Conservation (phyloP, 2,113 vertebrate genomes). For the Proterorhinus semilunaris region DNA sequence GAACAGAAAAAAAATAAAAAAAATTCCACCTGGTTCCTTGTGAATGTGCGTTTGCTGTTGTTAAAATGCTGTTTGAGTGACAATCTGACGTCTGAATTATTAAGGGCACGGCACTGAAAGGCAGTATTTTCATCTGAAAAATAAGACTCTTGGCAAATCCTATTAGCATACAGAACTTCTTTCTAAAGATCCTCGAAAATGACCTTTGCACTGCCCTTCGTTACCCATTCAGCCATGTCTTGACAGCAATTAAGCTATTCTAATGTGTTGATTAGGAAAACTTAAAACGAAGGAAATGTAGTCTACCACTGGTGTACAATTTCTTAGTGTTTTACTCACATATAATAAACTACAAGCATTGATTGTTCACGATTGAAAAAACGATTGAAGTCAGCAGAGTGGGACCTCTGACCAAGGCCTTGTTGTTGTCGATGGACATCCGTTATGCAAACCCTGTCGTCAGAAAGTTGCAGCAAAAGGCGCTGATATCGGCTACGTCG, state of each 20-base stretch:
- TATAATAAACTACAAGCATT: too few species aligned
- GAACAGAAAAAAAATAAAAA: conserved; percentile 49
- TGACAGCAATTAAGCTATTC: background rate
- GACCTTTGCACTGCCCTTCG: background rate
- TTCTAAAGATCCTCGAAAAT: background rate
- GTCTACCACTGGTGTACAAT: too few species aligned
- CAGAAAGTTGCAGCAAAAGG: too few species aligned
- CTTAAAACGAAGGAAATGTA: too few species aligned
- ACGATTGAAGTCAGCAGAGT: too few species aligned
- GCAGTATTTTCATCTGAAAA: background rate
- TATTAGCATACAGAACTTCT: background rate
- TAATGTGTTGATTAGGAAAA: background rate
- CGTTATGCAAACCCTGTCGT: too few species aligned
- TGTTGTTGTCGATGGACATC: too few species aligned
- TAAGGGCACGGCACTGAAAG: conserved; percentile 17
- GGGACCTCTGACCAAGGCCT: too few species aligned
- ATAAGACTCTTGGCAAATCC: background rate
- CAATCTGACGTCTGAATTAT: background rate
- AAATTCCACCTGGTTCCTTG: conserved; percentile 37
- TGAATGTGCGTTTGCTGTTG: conserved; percentile 20
- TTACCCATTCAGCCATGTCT: background rate
- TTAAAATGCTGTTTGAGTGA: conserved; percentile 36
- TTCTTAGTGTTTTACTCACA: too few species aligned
- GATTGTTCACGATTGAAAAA: too few species aligned
- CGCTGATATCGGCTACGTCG: too few species aligned